These are phyloP conservation scores for Sardinella longiceps DNA, from an alignment of 2,797 vertebrate species.

Conservation along the genomic window DNA sequence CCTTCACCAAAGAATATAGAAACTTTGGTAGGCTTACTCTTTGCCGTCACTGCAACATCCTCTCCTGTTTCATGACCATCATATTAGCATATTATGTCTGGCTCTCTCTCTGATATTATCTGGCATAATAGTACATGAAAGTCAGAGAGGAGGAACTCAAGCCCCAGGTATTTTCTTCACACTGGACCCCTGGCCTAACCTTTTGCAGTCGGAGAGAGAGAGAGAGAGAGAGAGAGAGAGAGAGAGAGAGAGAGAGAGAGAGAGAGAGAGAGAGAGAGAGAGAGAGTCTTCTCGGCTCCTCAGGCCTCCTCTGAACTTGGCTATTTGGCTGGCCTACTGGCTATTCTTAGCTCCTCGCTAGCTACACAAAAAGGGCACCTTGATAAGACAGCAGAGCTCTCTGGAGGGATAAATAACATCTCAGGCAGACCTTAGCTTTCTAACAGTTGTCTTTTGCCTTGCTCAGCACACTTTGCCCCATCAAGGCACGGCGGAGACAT, in stretches of 20 bases:
- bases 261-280: conserved; percentile 32
- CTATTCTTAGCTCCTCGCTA: conserved; percentile 12
- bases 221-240: conserved; percentile 32
- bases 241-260: conserved; percentile 32
- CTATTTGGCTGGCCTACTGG: background rate
- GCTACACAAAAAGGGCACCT: conserved; percentile 16
- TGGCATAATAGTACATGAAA: conserved; percentile 8
- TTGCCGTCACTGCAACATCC: background rate
- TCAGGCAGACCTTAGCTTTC: conserved; percentile 5
- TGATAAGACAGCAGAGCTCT: conserved; percentile 14
- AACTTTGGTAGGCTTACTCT: too few species aligned
- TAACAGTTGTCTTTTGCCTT: conserved; percentile 1
- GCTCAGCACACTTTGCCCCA: conserved; percentile 10
- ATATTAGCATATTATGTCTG: background rate
- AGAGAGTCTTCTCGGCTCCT: conserved; percentile 28
- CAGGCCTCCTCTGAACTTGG: conserved; percentile 34
- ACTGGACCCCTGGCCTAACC: conserved; percentile 34
- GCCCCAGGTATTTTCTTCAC: conserved; percentile 34
- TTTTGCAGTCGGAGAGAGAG: conserved; percentile 37
- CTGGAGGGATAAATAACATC: conserved; percentile 24
- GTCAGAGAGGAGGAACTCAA: background rate
- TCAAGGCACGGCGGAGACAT: background rate
- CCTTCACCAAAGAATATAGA: too few species aligned
- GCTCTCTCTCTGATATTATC: conserved; percentile 2
- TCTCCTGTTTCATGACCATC: background rate